Conservation (phyloP, 2,888 invertebrate genomes). For the Maniola hyperantus region DNA sequence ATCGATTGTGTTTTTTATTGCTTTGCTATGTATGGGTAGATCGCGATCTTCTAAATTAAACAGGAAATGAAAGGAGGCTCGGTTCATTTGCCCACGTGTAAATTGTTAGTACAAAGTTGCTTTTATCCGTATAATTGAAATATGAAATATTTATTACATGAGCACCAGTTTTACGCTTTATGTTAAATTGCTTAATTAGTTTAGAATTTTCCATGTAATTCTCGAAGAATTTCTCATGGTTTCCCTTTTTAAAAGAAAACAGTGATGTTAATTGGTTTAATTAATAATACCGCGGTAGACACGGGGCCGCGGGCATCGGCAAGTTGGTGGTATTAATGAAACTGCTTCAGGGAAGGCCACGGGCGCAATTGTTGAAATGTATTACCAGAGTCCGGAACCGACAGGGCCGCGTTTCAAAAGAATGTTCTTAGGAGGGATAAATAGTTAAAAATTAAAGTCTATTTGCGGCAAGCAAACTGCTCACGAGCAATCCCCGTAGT, state of each 20-base stretch:
- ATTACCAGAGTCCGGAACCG: slow-evolving; percentile 39
- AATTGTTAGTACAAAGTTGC: slow-evolving; percentile 22
- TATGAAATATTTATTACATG: slow-evolving; percentile 21
- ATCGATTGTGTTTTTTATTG: slow-evolving; percentile 34
- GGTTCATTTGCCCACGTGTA: slow-evolving; percentile 19
- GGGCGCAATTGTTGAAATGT: slow-evolving; percentile 49
- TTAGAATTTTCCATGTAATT: slow-evolving; percentile 26
- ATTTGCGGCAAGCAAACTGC: slow-evolving; percentile 36
- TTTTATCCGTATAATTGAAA: slow-evolving; percentile 27
- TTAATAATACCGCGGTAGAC: slow-evolving; percentile 58
- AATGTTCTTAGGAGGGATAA: slow-evolving; percentile 36
- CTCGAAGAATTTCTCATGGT: slow-evolving; percentile 25
- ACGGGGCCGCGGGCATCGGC: slow-evolving; percentile 51
- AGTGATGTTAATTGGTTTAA: slow-evolving; percentile 65
- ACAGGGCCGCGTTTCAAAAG: slow-evolving; percentile 34
- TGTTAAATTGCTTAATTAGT: slow-evolving; percentile 23
- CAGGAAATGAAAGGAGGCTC: slow-evolving; percentile 19
- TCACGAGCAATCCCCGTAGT: slow-evolving; percentile 38
- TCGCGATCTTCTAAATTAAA: slow-evolving; percentile 16
- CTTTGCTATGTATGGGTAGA: slow-evolving; percentile 20
- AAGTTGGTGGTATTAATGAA: slow-evolving; percentile 57
- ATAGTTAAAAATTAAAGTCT: slow-evolving; percentile 41
- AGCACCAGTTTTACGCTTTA: slow-evolving; percentile 20
- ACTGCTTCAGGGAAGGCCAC: slow-evolving; percentile 50
- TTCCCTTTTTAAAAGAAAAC: slow-evolving; percentile 45